A percentile compares a stretch with the other conserved stretches of the same genome.
Evolutionary conservation across 2,888 invertebrate genomes (phyloP).

Genomic region (Muschampia plurimacula): DNA sequence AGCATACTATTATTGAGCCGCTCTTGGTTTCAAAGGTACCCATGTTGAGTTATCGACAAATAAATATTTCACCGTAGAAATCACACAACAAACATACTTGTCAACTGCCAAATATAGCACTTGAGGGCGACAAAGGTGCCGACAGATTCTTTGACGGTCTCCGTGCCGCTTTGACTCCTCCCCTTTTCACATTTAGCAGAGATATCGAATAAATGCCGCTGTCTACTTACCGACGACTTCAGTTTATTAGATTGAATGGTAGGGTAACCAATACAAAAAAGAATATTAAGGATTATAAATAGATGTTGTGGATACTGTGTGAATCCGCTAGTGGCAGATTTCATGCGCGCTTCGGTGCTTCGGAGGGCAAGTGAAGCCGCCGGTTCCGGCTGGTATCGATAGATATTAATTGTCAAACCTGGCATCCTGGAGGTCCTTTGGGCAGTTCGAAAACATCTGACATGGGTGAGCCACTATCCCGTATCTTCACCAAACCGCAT

Average conservation of each 20-base stretch:
- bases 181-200: constrained; percentile 24
- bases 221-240: constrained; percentile 25
- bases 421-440: no score
- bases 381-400: no score
- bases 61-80: constrained; percentile 31
- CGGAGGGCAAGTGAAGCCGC: no score
- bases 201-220: constrained; percentile 21
- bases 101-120: constrained; percentile 39
- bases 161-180: constrained; percentile 9
- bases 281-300: background rate
- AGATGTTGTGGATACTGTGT: no score
- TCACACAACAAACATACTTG: constrained; percentile 37
- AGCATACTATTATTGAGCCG: background rate
- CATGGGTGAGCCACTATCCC: no score
- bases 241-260: constrained; percentile 26
- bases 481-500: no score
- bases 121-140: constrained; percentile 42
- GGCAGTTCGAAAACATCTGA: no score
- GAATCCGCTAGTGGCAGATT: background rate
- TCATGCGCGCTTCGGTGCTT: no score
- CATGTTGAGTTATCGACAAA: constrained; percentile 24
- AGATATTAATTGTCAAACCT: background rate
- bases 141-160: constrained; percentile 30
- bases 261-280: background rate
- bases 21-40: background rate